phyloP scores from a whole-genome alignment of 2,888 invertebrate genomes.

The Melipona beecheii region DNA sequence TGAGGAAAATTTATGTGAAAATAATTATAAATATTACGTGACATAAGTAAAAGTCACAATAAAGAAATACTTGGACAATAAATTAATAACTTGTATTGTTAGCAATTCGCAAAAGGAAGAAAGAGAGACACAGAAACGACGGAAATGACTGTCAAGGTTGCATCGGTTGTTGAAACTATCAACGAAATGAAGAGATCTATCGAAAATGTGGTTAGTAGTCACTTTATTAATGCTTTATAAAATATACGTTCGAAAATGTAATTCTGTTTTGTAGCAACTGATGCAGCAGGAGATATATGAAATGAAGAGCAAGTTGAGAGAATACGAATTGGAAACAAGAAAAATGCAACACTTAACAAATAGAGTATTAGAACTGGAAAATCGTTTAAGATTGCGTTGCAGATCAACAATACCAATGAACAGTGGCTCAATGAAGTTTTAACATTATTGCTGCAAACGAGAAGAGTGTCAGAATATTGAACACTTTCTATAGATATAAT shows the following conservation, averaged over 20 bases:
- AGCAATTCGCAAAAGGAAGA: conserved; percentile 79
- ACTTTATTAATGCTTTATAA: not conserved
- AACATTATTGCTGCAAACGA: not conserved
- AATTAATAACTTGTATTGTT: not conserved
- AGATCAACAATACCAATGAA: conserved; percentile 66
- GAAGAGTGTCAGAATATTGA: conserved; percentile 14
- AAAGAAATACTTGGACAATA: not conserved
- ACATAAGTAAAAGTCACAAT: not conserved
- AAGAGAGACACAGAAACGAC: conserved; percentile 77
- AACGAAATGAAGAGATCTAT: conserved; percentile 79
- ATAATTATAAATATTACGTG: not conserved
- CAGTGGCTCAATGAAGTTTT: conserved; percentile 57
- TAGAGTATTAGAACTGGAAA: conserved; percentile 79
- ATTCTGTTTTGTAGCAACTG: conserved; percentile 72
- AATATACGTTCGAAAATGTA: not conserved
- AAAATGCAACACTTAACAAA: conserved; percentile 79
- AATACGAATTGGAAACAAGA: conserved; percentile 78
- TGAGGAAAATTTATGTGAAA: not conserved
- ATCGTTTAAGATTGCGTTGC: conserved; percentile 76
- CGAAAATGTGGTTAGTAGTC: conserved; percentile 77
- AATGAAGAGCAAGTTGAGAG: conserved; percentile 78
- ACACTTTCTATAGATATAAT: conserved; percentile 36
- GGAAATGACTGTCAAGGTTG: conserved; percentile 78
- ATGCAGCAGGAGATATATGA: conserved; percentile 79
- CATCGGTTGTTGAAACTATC: conserved; percentile 78